A percentile compares a stretch with the other conserved stretches of the same genome.
Evolutionary conservation across 2,113 vertebrate species (phyloP).

Genomic region (Anser cygnoides): DNA sequence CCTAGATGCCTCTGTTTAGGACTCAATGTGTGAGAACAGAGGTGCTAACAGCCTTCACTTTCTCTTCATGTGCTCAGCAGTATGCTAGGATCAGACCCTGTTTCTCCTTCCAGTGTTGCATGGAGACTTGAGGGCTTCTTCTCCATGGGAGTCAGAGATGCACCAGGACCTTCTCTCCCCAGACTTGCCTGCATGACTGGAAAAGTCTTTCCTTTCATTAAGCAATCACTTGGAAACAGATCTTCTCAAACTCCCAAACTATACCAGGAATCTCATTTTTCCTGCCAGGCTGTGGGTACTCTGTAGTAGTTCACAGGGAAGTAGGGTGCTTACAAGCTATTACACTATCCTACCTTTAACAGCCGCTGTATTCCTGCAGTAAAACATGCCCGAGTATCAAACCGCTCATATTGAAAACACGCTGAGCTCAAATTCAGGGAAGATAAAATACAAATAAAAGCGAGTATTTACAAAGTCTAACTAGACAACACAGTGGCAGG

Average conservation of each 20-base stretch:
- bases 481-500: neutral
- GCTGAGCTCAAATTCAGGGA: neutral
- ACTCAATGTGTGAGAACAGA: neutral
- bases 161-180: neutral
- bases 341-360: neutral
- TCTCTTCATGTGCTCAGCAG: neutral
- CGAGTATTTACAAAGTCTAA: neutral
- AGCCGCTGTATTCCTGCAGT: neutral
- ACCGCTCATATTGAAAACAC: neutral
- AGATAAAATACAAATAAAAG: slow-evolving; percentile 17
- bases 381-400: neutral
- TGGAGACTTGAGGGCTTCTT: neutral
- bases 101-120: neutral
- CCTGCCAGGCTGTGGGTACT: neutral
- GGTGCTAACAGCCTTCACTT: neutral
- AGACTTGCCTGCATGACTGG: neutral
- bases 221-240: neutral
- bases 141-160: neutral
- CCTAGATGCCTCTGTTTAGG: neutral
- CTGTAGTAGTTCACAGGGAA: neutral
- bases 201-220: neutral
- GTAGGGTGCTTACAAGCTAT: neutral
- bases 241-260: neutral
- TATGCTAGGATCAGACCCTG: neutral
- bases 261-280: neutral